phyloP scores from a whole-genome alignment of 2,888 invertebrate species.

The Drosophila paracracens region DNA sequence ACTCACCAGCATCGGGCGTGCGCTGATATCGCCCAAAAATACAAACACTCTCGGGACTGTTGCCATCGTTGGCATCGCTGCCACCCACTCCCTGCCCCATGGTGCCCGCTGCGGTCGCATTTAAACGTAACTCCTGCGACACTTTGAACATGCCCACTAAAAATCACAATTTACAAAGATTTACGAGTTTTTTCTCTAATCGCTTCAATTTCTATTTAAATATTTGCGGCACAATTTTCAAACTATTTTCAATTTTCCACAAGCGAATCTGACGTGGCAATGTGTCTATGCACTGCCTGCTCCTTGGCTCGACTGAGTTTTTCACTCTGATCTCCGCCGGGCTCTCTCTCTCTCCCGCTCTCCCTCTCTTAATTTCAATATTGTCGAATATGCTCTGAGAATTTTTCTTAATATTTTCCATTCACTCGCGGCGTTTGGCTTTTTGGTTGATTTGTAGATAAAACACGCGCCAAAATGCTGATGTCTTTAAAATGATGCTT shows the following conservation, averaged over 20 bases:
- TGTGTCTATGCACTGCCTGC: slow-evolving; percentile 48
- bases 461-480: slow-evolving; percentile 31
- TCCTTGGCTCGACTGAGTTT: slow-evolving; percentile 60
- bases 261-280: slow-evolving; percentile 30
- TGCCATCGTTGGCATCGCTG: slow-evolving; percentile 39
- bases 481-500: slow-evolving; percentile 41
- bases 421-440: slow-evolving; percentile 20
- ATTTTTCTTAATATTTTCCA: slow-evolving; percentile 47
- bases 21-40: slow-evolving; percentile 83
- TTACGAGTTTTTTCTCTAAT: slow-evolving; percentile 22
- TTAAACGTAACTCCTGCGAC: slow-evolving; percentile 84
- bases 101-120: slow-evolving; percentile 60
- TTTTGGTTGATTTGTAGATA: background rate
- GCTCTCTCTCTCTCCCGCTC: slow-evolving; percentile 19
- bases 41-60: slow-evolving; percentile 70
- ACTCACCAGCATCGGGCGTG: slow-evolving; percentile 84
- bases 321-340: slow-evolving; percentile 12
- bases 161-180: slow-evolving; percentile 2
- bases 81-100: slow-evolving; percentile 29
- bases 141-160: slow-evolving; percentile 81
- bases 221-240: slow-evolving; percentile 29
- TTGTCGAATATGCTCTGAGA: slow-evolving; percentile 48
- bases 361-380: slow-evolving; percentile 14
- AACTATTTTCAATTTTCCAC: slow-evolving; percentile 30
- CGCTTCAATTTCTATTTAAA: slow-evolving; percentile 35